Evolutionary conservation across 2,113 vertebrate species (phyloP).

Genomic region (Dromas ardeola): DNA sequence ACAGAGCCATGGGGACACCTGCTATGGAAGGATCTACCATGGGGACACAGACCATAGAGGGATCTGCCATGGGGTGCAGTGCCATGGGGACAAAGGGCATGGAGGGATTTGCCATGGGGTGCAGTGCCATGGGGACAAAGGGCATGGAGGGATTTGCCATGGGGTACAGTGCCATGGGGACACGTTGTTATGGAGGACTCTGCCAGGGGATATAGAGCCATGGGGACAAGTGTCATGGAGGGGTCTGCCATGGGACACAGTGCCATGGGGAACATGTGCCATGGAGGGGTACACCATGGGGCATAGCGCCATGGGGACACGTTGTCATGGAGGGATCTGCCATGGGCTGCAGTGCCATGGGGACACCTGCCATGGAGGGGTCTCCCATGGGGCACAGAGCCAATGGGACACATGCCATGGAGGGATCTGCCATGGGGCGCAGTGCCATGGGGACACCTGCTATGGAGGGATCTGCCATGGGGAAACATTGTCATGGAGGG

Average conservation of each 20-base stretch:
- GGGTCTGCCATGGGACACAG: neutral
- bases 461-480: no score
- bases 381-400: neutral
- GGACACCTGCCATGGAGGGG: neutral
- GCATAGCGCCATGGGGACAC: fast-evolving
- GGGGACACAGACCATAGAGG: neutral
- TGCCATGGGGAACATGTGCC: fast-evolving
- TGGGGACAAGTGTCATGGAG: fast-evolving
- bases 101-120: no score
- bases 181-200: neutral
- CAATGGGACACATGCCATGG: neutral
- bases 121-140: neutral
- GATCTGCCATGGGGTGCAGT: no score
- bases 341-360: neutral
- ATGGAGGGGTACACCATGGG: neutral
- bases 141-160: neutral
- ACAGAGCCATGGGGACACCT: neutral
- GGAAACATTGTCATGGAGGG: neutral
- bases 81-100: neutral
- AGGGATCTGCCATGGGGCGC: neutral
- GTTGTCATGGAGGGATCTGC: no score
- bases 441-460: neutral
- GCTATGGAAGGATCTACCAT: neutral
- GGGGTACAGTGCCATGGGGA: no score
- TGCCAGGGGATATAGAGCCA: neutral